Evolutionary conservation across 2,113 vertebrate species (phyloP).

Genomic region (Spilogale gracilis): DNA sequence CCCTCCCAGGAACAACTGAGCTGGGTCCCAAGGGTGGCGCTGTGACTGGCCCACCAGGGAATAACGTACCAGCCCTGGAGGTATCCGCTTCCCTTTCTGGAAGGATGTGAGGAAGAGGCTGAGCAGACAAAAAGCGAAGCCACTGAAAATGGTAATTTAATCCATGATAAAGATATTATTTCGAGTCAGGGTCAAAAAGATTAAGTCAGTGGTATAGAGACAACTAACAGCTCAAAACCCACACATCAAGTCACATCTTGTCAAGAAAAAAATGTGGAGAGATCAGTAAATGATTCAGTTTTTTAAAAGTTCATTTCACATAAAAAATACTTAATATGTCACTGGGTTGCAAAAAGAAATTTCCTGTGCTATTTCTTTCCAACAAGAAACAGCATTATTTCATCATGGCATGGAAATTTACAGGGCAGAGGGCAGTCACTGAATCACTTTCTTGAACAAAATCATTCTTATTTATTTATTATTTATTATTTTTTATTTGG

Average conservation of each 20-base stretch:
- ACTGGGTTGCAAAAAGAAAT: neutral
- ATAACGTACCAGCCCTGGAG: no score
- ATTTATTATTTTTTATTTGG: no score
- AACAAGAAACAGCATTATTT: neutral
- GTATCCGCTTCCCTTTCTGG: neutral
- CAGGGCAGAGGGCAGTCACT: neutral
- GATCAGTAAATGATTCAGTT: neutral
- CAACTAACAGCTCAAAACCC: neutral
- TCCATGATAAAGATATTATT: neutral
- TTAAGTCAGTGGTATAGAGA: neutral
- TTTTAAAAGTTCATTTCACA: neutral
- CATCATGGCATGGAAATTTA: neutral
- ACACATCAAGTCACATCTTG: neutral
- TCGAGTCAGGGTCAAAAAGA: neutral
- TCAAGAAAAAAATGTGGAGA: neutral
- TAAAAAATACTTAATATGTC: neutral
- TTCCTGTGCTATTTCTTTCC: neutral
- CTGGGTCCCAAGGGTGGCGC: neutral
- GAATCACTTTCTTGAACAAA: neutral
- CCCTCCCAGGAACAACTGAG: neutral
- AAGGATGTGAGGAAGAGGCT: neutral
- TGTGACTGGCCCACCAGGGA: neutral
- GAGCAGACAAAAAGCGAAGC: neutral
- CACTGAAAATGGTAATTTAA: neutral
- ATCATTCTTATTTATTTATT: neutral